Evolutionary conservation across 2,797 vertebrate genomes (phyloP).

Genomic region (Schizopygopsis pylzovi): DNA sequence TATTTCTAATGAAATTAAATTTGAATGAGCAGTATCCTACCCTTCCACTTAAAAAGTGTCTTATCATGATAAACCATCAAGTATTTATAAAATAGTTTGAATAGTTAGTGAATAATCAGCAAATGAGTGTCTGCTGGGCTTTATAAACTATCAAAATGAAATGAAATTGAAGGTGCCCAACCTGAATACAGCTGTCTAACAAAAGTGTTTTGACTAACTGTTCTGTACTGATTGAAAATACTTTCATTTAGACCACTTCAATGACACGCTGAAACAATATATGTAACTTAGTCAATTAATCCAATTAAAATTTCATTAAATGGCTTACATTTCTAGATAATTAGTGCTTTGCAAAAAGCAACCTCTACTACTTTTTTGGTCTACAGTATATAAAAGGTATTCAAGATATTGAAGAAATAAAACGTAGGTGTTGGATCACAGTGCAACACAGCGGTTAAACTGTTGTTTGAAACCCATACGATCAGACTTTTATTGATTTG

Average conservation of each 20-base stretch:
- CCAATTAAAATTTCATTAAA: neutral
- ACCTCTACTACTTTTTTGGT: neutral
- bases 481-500: neutral
- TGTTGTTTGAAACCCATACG: neutral
- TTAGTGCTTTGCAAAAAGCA: neutral
- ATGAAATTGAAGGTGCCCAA: slow-evolving; percentile 3
- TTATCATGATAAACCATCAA: slow-evolving; percentile 47
- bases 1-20: slow-evolving; percentile 73
- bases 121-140: slow-evolving; percentile 43
- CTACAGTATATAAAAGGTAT: neutral
- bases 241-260: neutral
- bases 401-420: neutral
- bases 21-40: slow-evolving; percentile 71
- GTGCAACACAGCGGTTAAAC: neutral
- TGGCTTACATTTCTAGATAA: neutral
- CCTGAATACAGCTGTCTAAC: neutral
- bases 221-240: neutral
- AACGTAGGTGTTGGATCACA: neutral
- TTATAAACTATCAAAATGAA: neutral
- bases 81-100: slow-evolving; percentile 54
- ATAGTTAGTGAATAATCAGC: slow-evolving; percentile 49
- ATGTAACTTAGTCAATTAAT: neutral
- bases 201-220: neutral
- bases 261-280: slow-evolving; percentile 2
- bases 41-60: slow-evolving; percentile 40